Evolutionary conservation across 64 coral and sea anemone genomes (phyloP).

Genomic region (Porites lutea): DNA sequence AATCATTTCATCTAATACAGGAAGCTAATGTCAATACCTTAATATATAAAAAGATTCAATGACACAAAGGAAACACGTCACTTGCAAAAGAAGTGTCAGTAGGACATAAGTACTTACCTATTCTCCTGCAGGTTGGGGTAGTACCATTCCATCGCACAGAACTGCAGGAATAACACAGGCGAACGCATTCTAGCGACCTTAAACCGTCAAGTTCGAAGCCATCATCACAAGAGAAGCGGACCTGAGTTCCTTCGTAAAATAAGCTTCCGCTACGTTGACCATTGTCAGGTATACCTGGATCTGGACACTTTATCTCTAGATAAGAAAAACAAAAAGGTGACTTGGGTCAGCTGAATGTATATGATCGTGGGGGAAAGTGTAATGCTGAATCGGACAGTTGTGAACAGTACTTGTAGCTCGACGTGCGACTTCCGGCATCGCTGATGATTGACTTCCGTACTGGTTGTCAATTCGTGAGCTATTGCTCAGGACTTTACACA

Average conservation of each 20-base stretch:
- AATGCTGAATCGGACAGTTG: too few relatives aligned
- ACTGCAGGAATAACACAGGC: neutral
- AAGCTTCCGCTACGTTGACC: slow-evolving; percentile 53
- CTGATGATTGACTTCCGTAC: too few relatives aligned
- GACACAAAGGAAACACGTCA: too few relatives aligned
- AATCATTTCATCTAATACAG: too few relatives aligned
- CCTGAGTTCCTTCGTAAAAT: slow-evolving; percentile 56
- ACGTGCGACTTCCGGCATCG: too few relatives aligned
- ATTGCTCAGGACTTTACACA: too few relatives aligned
- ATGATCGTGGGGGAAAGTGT: neutral
- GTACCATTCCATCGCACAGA: slow-evolving; percentile 66
- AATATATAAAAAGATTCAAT: neutral
- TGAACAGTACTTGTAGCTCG: too few relatives aligned
- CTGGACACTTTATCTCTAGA: slow-evolving; percentile 47
- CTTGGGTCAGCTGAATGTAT: neutral
- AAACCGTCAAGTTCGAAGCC: slow-evolving; percentile 72
- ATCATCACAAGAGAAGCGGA: slow-evolving; percentile 77
- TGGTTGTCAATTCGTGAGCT: too few relatives aligned
- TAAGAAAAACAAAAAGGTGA: neutral
- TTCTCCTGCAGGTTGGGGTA: slow-evolving; percentile 53
- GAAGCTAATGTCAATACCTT: too few relatives aligned
- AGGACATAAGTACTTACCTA: slow-evolving; percentile 7
- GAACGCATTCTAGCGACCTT: slow-evolving; percentile 21
- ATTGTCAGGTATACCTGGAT: slow-evolving; percentile 58
- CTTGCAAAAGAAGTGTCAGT: too few relatives aligned